Conservation (phyloP, 2,113 vertebrate genomes). For the Oryzias woworae region DNA sequence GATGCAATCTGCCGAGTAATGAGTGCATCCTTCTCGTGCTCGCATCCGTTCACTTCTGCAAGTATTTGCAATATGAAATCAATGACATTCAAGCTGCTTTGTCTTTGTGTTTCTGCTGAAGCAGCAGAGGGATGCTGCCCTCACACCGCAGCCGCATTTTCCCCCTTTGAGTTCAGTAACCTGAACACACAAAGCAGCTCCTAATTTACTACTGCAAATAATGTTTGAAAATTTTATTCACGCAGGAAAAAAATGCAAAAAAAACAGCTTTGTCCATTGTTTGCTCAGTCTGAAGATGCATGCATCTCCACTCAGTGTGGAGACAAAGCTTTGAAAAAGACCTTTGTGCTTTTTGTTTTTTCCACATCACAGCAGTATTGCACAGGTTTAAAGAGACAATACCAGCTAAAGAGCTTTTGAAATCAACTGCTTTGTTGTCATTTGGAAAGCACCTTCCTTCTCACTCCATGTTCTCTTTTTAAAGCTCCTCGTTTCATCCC, state of each 20-base stretch:
- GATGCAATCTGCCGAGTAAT: slow-evolving; percentile 24
- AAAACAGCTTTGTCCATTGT: not conserved
- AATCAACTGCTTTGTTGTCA: slow-evolving; percentile 29
- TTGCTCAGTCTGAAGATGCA: slow-evolving; percentile 4
- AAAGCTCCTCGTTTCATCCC: slow-evolving; percentile 27
- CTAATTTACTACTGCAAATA: not conserved
- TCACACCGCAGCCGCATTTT: slow-evolving; percentile 22
- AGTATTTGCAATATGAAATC: slow-evolving; percentile 35
- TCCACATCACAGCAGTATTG: slow-evolving; percentile 1
- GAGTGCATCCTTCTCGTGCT: slow-evolving; percentile 2
- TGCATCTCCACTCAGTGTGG: slow-evolving; percentile 7
- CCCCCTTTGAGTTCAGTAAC: too few relatives aligned
- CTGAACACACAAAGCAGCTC: too few relatives aligned
- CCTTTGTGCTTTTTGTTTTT: slow-evolving; percentile 8
- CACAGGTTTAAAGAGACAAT: not conserved
- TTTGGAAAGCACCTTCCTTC: slow-evolving; percentile 24
- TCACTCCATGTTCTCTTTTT: slow-evolving; percentile 19
- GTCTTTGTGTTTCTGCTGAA: slow-evolving; percentile 41
- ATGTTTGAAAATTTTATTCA: slow-evolving; percentile 1
- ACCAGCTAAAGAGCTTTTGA: slow-evolving; percentile 18
- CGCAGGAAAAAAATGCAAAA: not conserved
- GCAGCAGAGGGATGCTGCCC: slow-evolving; percentile 20
- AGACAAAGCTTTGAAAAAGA: not conserved
- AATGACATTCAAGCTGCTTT: slow-evolving; percentile 9
- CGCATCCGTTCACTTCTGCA: slow-evolving; percentile 24